Evolutionary conservation across 2,797 vertebrate genomes (phyloP), one percentile per base, ranked within the genome.

Genomic region (Trichosurus vulpecula): DNA sequence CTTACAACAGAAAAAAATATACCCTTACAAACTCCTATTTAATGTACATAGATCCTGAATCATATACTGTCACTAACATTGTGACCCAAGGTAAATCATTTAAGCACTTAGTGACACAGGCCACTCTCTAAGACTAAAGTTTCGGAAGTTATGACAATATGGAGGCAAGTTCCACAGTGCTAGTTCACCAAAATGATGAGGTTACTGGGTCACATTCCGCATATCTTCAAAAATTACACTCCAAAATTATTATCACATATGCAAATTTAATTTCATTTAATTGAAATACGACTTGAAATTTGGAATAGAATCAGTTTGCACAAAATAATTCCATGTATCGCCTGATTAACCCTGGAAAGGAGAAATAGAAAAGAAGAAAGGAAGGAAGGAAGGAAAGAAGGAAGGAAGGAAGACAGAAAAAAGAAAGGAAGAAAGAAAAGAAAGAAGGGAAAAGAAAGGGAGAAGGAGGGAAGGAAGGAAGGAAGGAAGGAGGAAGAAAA

Each of bases 261-360:
- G 22, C 0, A 2, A 53, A 10, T 90, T 58, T 91, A 41, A 91
- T 91, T 54, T 87, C 22, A 54, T 13, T 4, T 52, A 94, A 96
- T 54, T 95, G 6, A 52, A 91, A 90, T 87, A 87, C 87, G 74
- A 87, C 25, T 87, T 51, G 41, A 87, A 87, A 87, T 87, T 87
- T 87, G 22, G 25, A 47, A 87, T 87, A 27, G 22, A 87, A 87
- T 87, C 41, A 87, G 11, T 47, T 47, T 87, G 74, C 22, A 87
- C 22, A 47, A 27, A 87, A 87, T 51, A 51, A 51, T 87, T 87
- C 22, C 27, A 27, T 87, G 41, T 29, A 47, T 47, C 51, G 22
- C 25, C 41, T 51, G 87, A 87, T 27, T 47, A 27, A 47, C 74
- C 31, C 41, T 51, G 22, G 74, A 51, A 87, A 11, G n/a, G 87